Percentiles rank a stretch among this genome's conserved stretches.
Evolutionary conservation across 2,113 vertebrate genomes (phyloP).

Genomic region (Burhinus oedicnemus): DNA sequence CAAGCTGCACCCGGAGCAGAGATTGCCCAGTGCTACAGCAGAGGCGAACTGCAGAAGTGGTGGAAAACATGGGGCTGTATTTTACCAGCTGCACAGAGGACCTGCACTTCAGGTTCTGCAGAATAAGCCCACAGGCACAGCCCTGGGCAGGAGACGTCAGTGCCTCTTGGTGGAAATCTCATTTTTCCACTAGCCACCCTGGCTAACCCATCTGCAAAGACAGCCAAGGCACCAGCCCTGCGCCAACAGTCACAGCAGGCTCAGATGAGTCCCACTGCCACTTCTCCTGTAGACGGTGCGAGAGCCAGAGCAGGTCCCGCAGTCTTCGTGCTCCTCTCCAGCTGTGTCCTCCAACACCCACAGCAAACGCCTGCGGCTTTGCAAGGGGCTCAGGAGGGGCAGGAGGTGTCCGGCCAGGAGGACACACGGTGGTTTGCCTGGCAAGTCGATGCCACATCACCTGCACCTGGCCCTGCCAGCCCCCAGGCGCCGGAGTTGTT

Average conservation of each 20-base stretch:
- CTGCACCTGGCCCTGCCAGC: neutral
- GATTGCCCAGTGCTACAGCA: rapidly evolving
- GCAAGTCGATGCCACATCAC: neutral
- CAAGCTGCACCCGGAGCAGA: neutral
- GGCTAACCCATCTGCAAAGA: neutral
- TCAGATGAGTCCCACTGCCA: neutral
- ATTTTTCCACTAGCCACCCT: neutral
- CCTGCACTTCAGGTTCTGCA: neutral
- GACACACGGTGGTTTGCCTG: rapidly evolving
- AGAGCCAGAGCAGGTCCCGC: neutral
- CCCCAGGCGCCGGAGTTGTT: neutral
- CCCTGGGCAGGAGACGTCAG: neutral
- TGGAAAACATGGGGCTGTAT: neutral
- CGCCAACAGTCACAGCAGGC: neutral
- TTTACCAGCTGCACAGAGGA: neutral
- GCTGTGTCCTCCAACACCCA: rapidly evolving
- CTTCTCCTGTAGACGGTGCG: neutral
- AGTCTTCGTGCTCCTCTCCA: neutral
- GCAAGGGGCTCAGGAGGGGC: neutral
- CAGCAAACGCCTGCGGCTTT: rapidly evolving
- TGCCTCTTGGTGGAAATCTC: neutral
- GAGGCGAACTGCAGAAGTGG: neutral
- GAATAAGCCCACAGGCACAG: neutral
- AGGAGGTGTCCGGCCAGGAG: neutral
- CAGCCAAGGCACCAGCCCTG: rapidly evolving